Base-by-base conservation (phyloP, 1,140 invertebrate genomes). In the Tetramorium simillimum region DNA sequence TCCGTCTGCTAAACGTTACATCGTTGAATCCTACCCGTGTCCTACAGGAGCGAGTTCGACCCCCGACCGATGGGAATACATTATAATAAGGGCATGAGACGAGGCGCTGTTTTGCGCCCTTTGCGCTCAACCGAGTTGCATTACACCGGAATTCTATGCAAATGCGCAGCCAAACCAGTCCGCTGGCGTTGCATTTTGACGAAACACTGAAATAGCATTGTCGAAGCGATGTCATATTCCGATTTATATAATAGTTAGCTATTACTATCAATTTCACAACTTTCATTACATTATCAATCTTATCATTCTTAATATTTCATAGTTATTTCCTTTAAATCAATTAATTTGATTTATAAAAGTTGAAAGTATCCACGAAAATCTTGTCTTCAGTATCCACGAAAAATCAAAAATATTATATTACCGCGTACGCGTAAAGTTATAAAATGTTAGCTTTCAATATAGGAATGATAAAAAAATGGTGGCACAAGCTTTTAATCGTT, bases 1-100 rank as follows among this genome's bases (percentile, higher is more conserved):
- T 86, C 82, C 88, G 88, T 89, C 77, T 90, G 88, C 85, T 90
- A 90, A 90, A 90, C 88, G 88, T 90, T 90, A 89, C 88, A 86
- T 82, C 77, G 84, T 73, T 80, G 85, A 86, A 65, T 89, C 75
- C 85, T 70, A 46, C 84, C 85, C 85, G 63, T 63, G 77, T 76
- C 33, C 46, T 62, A 49, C 58, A 77, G 67, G 37, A 65, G 51
- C 18, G 88, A 73, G 88, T 77, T 89, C 85, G 88, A 58, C 62
- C 70, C 53, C 37, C 49, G 70, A 49, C 85, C 88, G 84, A 90
- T 82, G 88, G 88, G 88, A 90, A 89, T 89, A 82, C 88, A 89
- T 90, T 90, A 89, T 90, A 90, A 90, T 89, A 90, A 89, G 85
- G 88, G 72, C 88, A 72, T 40, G 65, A 49, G 82, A 33, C 33